Evolutionary conservation across 1,140 invertebrate species (phyloP), one percentile per base, ranked within the genome.

Genomic region (Pseudomyrmex cubaensis): DNA sequence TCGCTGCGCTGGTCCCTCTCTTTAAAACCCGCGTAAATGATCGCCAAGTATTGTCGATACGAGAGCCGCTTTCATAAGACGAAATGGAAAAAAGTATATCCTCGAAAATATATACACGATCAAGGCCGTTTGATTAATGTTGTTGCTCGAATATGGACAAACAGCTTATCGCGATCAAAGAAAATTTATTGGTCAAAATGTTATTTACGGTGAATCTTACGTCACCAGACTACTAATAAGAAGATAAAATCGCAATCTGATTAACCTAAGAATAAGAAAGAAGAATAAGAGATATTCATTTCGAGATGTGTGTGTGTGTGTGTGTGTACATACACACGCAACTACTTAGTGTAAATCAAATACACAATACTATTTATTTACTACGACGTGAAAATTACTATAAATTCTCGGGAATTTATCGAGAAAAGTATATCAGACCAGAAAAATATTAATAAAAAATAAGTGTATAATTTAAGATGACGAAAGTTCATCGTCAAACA

Each of bases 1-100:
- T 90, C 54, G 35, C 90, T 86, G 86, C 57, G 25, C 63, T 15
- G 17, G 44, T 15, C 13, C 25, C 20, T 50, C 67, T 82, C 72
- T 76, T 85, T 76, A 62, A 70, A 84, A 25, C 52, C 62, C 62
- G 85, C 57, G n/a, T 74, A 59, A 56, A 44, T 75, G 52, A 54
- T 46, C 20, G 52, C 13, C 2, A 35, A 35, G 35, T 54, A 54
- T 83, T 85, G 70, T 77, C 61, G 50, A 80, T 46, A 52, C 76
- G n/a, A 62, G 17, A 50, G 2, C 17, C 54, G 57, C 66, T 82
- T 76, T 84, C 76, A 69, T 52, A 8, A 17, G 15, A 35, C 12
- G 0, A 12, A 56, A 54, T 57, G 22, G 46, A 57, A 61, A 57
- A 62, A 17, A 22, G 35, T 57, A 12, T 73, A 48, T 48, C 52